Conservation (phyloP, 2,797 vertebrate genomes). For the Lagodon rhomboides region DNA sequence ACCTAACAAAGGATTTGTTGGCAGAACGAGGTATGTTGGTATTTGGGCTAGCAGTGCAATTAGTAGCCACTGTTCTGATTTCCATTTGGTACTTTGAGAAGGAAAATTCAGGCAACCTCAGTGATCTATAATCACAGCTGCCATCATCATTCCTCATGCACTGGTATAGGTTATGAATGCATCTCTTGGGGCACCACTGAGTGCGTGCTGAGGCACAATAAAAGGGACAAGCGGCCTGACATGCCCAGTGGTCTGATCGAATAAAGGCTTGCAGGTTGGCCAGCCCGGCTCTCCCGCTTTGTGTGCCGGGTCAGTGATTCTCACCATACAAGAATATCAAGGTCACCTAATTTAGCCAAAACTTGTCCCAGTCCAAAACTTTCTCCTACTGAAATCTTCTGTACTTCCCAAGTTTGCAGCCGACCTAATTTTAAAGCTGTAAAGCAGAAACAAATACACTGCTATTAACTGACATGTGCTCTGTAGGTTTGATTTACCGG, state of each 20-base stretch:
- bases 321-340: conserved; percentile 15
- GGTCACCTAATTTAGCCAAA: conserved; percentile 24
- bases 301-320: conserved; percentile 38
- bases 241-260: conserved; percentile 57
- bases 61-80: conserved; percentile 2
- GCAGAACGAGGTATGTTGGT: conserved; percentile 23
- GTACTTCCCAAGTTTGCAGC: not conserved
- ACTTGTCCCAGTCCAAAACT: not conserved
- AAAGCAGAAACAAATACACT: not conserved
- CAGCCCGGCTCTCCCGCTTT: not conserved
- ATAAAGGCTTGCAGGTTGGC: conserved; percentile 49
- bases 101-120: conserved; percentile 3
- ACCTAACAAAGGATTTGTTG: conserved; percentile 65
- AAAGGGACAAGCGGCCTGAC: conserved; percentile 19
- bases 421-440: not conserved
- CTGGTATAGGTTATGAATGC: conserved; percentile 16
- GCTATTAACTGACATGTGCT: not conserved
- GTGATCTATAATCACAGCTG: not conserved
- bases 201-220: conserved; percentile 43
- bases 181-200: conserved; percentile 25
- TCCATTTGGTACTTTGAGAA: not conserved
- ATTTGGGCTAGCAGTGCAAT: conserved; percentile 39
- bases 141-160: conserved; percentile 9
- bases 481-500: accelerated
- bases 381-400: not conserved